phyloP scores from a whole-genome alignment of 2,113 vertebrate species.

The Tonatia bakeri region DNA sequence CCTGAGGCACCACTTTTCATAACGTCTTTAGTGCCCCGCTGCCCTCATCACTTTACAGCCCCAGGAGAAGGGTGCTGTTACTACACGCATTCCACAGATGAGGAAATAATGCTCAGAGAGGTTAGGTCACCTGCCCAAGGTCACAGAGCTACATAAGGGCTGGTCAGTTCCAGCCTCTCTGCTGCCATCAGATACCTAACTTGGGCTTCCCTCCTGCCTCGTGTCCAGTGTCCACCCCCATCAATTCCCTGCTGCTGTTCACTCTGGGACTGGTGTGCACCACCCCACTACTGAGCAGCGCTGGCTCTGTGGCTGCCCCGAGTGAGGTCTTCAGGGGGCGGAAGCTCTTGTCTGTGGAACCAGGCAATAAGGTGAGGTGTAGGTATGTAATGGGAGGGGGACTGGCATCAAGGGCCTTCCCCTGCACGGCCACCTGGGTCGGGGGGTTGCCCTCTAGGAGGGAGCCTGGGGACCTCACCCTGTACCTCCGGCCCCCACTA shows the following conservation, averaged over 20 bases:
- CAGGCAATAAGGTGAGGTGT: conserved; percentile 72
- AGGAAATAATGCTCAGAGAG: background rate
- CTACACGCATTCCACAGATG: background rate
- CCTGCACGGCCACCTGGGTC: accelerated
- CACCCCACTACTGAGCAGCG: conserved; percentile 56
- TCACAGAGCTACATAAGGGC: background rate
- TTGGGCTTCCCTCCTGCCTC: background rate
- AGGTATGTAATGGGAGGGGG: background rate
- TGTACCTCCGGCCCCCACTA: accelerated
- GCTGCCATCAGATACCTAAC: background rate
- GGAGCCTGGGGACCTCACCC: background rate
- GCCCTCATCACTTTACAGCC: background rate
- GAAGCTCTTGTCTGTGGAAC: conserved; percentile 75
- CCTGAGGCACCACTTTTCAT: accelerated
- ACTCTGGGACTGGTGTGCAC: conserved; percentile 72
- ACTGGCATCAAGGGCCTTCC: background rate
- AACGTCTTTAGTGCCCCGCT: background rate
- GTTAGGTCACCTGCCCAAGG: background rate
- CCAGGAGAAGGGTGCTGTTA: background rate
- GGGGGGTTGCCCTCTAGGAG: background rate
- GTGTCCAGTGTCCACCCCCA: conserved; percentile 63
- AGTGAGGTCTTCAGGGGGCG: conserved; percentile 78
- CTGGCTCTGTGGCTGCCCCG: accelerated
- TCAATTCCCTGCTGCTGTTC: conserved; percentile 81
- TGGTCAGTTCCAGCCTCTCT: background rate